These are phyloP conservation scores for Glyphotaelius pellucidus DNA, from an alignment of 2,888 invertebrate genomes.

Conservation along the genomic window DNA sequence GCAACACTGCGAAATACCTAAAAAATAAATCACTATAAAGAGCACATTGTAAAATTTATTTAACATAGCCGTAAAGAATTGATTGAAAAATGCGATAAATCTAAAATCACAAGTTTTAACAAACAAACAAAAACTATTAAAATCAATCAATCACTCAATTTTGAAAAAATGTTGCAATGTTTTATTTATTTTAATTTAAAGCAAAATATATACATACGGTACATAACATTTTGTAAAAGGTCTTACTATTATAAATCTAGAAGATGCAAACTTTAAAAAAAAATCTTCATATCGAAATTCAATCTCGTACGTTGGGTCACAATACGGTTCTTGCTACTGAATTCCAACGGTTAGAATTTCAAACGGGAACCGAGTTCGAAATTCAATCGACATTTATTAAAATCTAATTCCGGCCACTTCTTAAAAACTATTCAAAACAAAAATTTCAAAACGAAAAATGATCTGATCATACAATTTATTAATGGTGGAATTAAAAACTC, in stretches of 20 bases:
- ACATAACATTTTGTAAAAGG: background rate
- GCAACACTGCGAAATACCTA: no score
- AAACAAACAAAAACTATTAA: no score
- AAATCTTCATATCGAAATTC: background rate
- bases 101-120: no score
- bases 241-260: background rate
- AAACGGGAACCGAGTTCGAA: background rate
- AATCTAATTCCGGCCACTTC: background rate
- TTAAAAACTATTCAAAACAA: background rate
- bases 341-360: background rate
- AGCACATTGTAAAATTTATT: background rate
- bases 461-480: background rate
- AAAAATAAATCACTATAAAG: no score
- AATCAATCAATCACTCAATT: no score
- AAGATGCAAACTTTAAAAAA: background rate
- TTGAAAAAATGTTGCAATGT: no score
- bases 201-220: background rate
- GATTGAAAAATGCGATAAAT: no score
- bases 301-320: background rate
- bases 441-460: background rate
- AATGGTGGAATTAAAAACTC: background rate
- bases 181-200: no score
- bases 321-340: background rate
- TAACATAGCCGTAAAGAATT: no score
- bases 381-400: background rate